Base-by-base conservation (phyloP, 2,113 vertebrate genomes). In the Hemichromis elongatus region DNA sequence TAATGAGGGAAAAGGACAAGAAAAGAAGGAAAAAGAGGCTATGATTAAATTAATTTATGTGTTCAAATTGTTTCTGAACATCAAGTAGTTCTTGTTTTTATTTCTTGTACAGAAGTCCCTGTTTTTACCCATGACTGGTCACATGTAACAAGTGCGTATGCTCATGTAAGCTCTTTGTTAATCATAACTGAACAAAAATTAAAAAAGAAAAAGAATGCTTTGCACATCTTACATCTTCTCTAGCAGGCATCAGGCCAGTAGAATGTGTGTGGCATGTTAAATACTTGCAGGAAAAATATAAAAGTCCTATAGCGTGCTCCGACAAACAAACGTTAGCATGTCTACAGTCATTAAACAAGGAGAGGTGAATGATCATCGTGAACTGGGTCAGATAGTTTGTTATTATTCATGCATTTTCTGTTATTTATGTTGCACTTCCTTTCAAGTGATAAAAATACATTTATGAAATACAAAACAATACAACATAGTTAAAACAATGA, bases 241-340 rank as follows among this genome's bases (percentile, higher is more conserved):
- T 7, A 30, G 42, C 18, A 47, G 24, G 68, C 6, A 28, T 28
- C 68, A 19, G 42, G 35, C 13, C 37, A 18, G 14, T 45, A 45
- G 10, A 26, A 45, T 42, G 13, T 28, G 66, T 70, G 21, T 10
- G 40, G 21, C 70, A 52, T 33, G 26, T 50, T 19, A 50, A 30
- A 75, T 2, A 30, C 70, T 52, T 0, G 0, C 2, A 73, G 42
- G 68, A 40, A 5, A 50, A 73, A 75, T 21, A 33, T 63, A 7
- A 19, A 37, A 70, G 19, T 37, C 59, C 33, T 37, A 63, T 42
- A 14, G n/a, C 63, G 8, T 30, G n/a, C 9, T 19, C 47, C n/a
- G 19, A n/a, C 8, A n/a, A 19, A 9, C 1, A n/a, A 53, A 53
- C n/a, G 42, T 18, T 30, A 73, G 40, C 14, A 18, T 7, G 14